Percentiles rank a stretch among this genome's conserved stretches.
phyloP scores from a whole-genome alignment of 1,140 invertebrate species.

The Euwallacea similis region DNA sequence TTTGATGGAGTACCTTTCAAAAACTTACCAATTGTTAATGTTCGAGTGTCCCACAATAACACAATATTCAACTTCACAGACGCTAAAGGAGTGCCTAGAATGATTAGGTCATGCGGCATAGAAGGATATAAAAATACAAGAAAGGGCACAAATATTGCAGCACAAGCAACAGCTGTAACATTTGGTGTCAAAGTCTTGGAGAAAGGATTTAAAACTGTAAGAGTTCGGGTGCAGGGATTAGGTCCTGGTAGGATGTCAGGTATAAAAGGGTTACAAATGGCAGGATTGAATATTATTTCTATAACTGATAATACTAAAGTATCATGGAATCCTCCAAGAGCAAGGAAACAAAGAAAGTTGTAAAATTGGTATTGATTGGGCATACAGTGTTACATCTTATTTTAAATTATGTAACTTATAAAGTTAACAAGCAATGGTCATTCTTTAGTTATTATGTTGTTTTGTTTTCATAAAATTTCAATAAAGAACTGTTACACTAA shows the following conservation, averaged over 20 bases:
- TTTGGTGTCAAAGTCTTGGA: slow-evolving; percentile 70
- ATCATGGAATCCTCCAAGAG: slow-evolving; percentile 62
- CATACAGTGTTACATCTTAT: neutral
- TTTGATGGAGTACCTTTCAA: slow-evolving; percentile 78
- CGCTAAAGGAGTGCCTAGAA: slow-evolving; percentile 61
- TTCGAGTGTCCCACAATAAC: slow-evolving; percentile 82
- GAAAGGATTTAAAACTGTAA: slow-evolving; percentile 70
- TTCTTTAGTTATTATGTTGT: neutral
- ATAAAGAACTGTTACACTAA: neutral
- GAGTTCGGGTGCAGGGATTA: slow-evolving; percentile 76
- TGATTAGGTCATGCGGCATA: slow-evolving; percentile 75
- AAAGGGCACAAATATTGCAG: slow-evolving; percentile 95
- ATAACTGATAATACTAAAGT: slow-evolving; percentile 87
- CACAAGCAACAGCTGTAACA: slow-evolving; percentile 86
- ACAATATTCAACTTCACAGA: slow-evolving; percentile 79
- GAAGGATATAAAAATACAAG: slow-evolving; percentile 94
- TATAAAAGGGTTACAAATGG: slow-evolving; percentile 91
- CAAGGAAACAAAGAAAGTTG: slow-evolving; percentile 43
- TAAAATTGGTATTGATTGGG: slow-evolving; percentile 15
- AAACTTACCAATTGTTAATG: slow-evolving; percentile 79
- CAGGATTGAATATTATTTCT: slow-evolving; percentile 85
- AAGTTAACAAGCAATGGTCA: too few species aligned
- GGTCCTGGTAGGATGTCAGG: slow-evolving; percentile 87
- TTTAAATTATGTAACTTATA: too few species aligned
- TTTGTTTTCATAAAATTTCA: neutral